Evolutionary conservation across 2,113 vertebrate species (phyloP).

Genomic region (Rattus rattus): DNA sequence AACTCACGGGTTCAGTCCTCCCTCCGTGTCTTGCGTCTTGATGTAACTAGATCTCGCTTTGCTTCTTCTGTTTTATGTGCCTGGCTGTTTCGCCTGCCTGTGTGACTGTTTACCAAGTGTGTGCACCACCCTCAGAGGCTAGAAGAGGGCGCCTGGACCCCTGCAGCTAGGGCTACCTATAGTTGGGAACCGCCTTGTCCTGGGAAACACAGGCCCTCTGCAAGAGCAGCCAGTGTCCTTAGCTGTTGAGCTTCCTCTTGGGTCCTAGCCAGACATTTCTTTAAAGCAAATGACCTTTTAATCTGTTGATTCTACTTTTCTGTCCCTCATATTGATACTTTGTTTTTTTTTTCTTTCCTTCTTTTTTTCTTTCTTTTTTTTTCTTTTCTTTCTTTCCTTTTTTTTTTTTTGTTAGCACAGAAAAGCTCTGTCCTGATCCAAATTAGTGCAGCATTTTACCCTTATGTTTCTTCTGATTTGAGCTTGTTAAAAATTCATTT

Average conservation of each 20-base stretch:
- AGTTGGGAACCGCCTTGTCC: background rate
- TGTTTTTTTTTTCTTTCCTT: background rate
- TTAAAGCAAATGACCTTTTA: background rate
- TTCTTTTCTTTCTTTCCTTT: background rate
- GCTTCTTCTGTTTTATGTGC: background rate
- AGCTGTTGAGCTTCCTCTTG: background rate
- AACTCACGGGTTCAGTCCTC: background rate
- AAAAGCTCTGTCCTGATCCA: background rate
- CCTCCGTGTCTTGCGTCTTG: background rate
- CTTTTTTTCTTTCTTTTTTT: background rate
- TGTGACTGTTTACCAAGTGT: background rate
- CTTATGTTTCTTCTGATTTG: background rate
- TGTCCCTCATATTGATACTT: background rate
- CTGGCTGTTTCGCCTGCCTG: background rate
- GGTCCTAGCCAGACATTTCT: background rate
- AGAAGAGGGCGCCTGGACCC: background rate
- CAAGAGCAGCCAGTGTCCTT: background rate
- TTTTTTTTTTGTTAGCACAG: background rate
- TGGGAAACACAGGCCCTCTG: background rate
- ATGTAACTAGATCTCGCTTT: background rate
- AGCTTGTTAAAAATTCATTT: slow-evolving; percentile 1
- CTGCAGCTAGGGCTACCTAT: background rate
- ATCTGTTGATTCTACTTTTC: background rate
- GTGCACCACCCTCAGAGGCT: background rate
- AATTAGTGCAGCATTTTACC: background rate